These are phyloP conservation scores for Drosophila prosaltans DNA, from an alignment of 1,140 invertebrate species.

Conservation along the genomic window DNA sequence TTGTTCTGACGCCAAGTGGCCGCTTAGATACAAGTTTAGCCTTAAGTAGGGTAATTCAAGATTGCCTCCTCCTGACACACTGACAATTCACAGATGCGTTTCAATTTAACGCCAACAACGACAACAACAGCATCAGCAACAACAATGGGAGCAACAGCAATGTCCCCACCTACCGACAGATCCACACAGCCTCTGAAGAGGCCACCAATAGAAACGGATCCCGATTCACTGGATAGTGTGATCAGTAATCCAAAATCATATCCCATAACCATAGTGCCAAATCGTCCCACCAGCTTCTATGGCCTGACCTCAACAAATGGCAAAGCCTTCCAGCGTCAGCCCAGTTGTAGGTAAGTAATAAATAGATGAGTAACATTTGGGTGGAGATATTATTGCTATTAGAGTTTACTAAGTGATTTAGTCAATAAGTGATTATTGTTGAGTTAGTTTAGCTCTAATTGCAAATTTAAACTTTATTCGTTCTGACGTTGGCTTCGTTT, in stretches of 20 bases:
- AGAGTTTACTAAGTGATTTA: constrained; percentile 49
- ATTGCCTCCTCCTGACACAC: constrained; percentile 18
- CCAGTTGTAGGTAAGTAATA: constrained; percentile 76
- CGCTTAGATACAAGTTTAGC: constrained; percentile 14
- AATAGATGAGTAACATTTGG: background rate
- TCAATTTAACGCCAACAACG: constrained; percentile 62
- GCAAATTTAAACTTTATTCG: constrained; percentile 36
- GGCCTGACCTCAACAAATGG: constrained; percentile 62
- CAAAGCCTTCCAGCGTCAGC: constrained; percentile 64
- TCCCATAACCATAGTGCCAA: constrained; percentile 81
- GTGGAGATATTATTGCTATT: constrained; percentile 21
- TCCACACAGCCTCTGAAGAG: constrained; percentile 60
- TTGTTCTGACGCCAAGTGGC: constrained; percentile 38
- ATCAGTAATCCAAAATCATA: constrained; percentile 81
- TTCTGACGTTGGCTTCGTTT: constrained; percentile 45
- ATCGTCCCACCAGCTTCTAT: constrained; percentile 73
- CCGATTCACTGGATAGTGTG: constrained; percentile 81
- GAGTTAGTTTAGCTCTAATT: constrained; percentile 65
- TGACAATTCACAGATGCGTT: constrained; percentile 63
- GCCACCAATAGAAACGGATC: constrained; percentile 73
- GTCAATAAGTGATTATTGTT: constrained; percentile 45
- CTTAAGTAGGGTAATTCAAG: constrained; percentile 30
- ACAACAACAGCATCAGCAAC: constrained; percentile 22
- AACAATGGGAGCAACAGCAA: constrained; percentile 18
- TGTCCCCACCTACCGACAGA: constrained; percentile 37